phyloP scores from a whole-genome alignment of 2,888 invertebrate genomes.

The Oxyteleia sp. region DNA sequence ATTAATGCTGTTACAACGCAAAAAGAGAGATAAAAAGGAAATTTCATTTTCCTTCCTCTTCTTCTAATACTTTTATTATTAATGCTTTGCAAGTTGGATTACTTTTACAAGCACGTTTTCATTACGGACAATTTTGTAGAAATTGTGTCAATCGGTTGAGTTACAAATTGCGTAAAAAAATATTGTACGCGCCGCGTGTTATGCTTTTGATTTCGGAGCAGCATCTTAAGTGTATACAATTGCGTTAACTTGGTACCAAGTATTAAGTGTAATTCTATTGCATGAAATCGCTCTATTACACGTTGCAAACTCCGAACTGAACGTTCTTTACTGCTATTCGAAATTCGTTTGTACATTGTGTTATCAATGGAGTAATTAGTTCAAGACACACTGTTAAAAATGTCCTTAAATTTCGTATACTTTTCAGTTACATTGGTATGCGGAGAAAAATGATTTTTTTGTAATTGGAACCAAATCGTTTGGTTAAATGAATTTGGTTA shows the following conservation, averaged over 20 bases:
- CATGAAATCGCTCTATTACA: slow-evolving; percentile 29
- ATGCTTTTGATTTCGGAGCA: slow-evolving; percentile 65
- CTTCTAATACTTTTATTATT: background rate
- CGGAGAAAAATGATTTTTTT: no score
- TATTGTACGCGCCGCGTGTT: slow-evolving; percentile 17
- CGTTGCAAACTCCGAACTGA: slow-evolving; percentile 4
- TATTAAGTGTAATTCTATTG: slow-evolving; percentile 26
- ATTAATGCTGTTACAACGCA: no score
- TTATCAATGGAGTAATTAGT: slow-evolving; percentile 39
- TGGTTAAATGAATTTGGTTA: no score
- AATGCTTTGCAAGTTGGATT: no score
- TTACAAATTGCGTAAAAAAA: slow-evolving; percentile 29
- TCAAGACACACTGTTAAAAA: no score
- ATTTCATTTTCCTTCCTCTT: slow-evolving; percentile 1
- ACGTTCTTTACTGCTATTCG: slow-evolving; percentile 17
- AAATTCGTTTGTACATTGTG: background rate
- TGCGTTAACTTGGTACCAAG: slow-evolving; percentile 20
- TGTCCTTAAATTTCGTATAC: no score
- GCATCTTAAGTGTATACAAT: slow-evolving; percentile 61
- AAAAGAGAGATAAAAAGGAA: no score
- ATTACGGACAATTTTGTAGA: background rate
- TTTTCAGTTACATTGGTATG: no score
- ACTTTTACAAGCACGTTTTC: no score
- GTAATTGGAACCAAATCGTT: no score
- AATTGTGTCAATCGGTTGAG: slow-evolving; percentile 20